Conservation (phyloP, 2,797 vertebrate species). For the Psittacula derbiana region DNA sequence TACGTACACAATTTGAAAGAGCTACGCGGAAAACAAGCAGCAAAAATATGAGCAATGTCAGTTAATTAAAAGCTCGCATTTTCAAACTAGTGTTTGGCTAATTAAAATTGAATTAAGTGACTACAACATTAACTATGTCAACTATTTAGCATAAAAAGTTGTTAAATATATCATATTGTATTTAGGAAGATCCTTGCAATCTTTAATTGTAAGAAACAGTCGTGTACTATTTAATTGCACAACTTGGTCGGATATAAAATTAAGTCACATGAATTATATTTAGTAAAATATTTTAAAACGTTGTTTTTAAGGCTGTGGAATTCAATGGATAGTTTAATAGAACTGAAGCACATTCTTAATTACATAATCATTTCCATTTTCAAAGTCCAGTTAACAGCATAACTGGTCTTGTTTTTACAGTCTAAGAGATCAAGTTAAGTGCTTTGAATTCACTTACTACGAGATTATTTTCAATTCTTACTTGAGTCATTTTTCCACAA, state of each 20-base stretch:
- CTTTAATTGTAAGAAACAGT: conserved; percentile 78
- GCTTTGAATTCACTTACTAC: not conserved
- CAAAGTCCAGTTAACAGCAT: conserved; percentile 71
- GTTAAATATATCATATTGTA: conserved; percentile 76
- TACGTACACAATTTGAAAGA: conserved; percentile 64
- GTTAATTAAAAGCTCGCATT: conserved; percentile 71
- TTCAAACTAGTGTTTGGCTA: conserved; percentile 76
- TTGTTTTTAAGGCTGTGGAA: conserved; percentile 68
- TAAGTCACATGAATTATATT: conserved; percentile 75
- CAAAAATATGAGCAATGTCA: conserved; percentile 63
- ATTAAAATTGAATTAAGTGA: conserved; percentile 79
- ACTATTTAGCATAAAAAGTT: conserved; percentile 77
- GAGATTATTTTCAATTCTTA: not conserved
- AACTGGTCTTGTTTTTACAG: conserved; percentile 66
- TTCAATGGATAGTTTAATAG: conserved; percentile 76
- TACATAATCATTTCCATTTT: conserved; percentile 79
- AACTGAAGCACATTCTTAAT: conserved; percentile 74
- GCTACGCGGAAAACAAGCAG: conserved; percentile 58
- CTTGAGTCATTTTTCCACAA: not conserved
- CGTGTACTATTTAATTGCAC: conserved; percentile 75
- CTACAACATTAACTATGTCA: conserved; percentile 75
- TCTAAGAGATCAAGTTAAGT: not conserved
- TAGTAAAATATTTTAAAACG: conserved; percentile 80
- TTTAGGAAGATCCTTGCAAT: conserved; percentile 71
- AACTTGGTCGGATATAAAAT: conserved; percentile 77